Evolutionary conservation across 2,113 vertebrate genomes (phyloP).

Genomic region (Redunca redunca): DNA sequence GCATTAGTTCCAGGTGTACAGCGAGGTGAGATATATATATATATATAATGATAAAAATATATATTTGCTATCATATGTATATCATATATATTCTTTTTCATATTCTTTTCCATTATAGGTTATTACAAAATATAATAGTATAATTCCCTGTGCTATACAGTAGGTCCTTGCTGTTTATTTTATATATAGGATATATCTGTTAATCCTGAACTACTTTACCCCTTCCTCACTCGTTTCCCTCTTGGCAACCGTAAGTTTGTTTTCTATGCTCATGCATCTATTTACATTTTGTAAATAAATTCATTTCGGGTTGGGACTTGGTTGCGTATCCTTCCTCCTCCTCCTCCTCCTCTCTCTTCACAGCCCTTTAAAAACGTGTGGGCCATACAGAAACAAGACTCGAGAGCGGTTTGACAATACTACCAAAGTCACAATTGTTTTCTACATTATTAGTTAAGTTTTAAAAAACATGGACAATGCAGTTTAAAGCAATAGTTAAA

Average conservation of each 20-base stretch:
- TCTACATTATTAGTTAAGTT: background rate
- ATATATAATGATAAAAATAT: background rate
- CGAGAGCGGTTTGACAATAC: background rate
- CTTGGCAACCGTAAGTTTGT: background rate
- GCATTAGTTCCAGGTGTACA: background rate
- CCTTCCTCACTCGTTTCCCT: background rate
- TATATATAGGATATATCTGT: background rate
- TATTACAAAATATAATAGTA: background rate
- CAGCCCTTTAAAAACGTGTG: background rate
- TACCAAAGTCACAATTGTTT: background rate
- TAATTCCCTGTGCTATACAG: background rate
- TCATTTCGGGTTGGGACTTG: background rate
- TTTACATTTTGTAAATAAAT: background rate
- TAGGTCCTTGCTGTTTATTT: background rate
- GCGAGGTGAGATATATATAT: background rate
- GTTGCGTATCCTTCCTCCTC: background rate
- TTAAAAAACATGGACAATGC: background rate
- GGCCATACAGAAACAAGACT: background rate
- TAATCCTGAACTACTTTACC: background rate
- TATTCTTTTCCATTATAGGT: background rate
- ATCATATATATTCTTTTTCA: background rate
- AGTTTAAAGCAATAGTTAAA: background rate
- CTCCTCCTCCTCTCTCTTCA: background rate
- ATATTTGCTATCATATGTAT: background rate
- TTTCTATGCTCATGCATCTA: background rate